Percentiles rank a stretch among this genome's conserved stretches.
Evolutionary conservation across 2,113 vertebrate genomes (phyloP).

Genomic region (Helogale parvula): DNA sequence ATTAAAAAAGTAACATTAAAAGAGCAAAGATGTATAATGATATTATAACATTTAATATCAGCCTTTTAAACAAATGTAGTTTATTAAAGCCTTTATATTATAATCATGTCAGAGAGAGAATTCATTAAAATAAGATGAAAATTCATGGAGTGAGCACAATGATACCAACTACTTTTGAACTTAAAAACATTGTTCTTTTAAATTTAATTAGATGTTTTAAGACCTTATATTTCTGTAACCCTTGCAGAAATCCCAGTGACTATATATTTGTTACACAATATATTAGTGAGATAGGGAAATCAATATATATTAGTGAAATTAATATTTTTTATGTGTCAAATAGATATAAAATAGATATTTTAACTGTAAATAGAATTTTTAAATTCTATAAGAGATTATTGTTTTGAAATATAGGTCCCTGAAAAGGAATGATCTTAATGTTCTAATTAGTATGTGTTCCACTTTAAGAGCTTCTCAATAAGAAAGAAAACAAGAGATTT

Average conservation of each 20-base stretch:
- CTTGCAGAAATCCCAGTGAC: background rate
- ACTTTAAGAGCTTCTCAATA: background rate
- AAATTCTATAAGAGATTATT: background rate
- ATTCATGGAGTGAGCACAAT: background rate
- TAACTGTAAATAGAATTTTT: background rate
- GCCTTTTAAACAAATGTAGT: background rate
- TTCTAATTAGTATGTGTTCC: background rate
- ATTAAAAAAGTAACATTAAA: background rate
- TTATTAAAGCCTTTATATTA: background rate
- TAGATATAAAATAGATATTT: background rate
- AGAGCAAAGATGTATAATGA: background rate
- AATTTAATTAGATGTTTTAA: background rate
- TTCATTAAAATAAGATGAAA: slow-evolving; percentile 2
- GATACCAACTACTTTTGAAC: background rate
- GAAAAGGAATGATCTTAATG: background rate
- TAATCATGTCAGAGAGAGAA: background rate
- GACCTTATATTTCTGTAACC: background rate
- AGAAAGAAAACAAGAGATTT: background rate
- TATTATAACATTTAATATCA: background rate
- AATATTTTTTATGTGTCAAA: background rate
- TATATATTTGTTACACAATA: background rate
- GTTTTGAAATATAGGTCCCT: slow-evolving; percentile 14
- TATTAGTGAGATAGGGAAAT: background rate
- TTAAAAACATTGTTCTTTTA: background rate
- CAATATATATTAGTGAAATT: background rate